Evolutionary conservation across 1,140 invertebrate genomes (phyloP), one percentile per base, ranked within the genome.

Genomic region (Copidosoma floridanum): DNA sequence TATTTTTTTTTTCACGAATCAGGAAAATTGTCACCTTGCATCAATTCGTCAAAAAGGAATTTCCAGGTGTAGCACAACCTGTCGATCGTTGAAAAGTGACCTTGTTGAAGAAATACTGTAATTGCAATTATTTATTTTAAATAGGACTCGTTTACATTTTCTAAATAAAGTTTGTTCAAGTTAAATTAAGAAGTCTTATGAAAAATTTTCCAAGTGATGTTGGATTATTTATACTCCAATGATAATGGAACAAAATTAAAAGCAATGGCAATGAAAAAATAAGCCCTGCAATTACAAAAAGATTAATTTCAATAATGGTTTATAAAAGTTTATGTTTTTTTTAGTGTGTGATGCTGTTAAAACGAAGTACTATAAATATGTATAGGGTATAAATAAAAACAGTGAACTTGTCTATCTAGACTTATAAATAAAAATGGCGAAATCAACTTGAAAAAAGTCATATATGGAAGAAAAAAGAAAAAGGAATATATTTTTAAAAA

Each of bases 401-500:
- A n/a, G n/a, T 23, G 23, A 48, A 24, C n/a, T 32, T 11, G n/a
- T 57, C 35, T 40, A 48, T n/a, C 14, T 57, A 47, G 32, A 57
- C n/a, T 12, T 57, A 12, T 14, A 35, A 37, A 38, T 16, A 38
- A 48, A 26, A 50, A 10, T 18, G 24, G 26, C 32, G 7, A 52
- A 21, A 29, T 18, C 24, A 26, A 52, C 43, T 23, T 12, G 41
- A 26, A 32, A 6, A 50, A 50, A 50, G 32, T 68, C 63, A n/a
- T n/a, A n/a, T n/a, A n/a, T n/a, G n/a, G n/a, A 68, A 71, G 58
- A 71, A 71, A 68, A 72, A 72, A 70, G 61, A 70, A 65, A 74
- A 63, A 68, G 68, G 68, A 68, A 72, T 74, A 75, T 72, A 72
- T 75, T 74, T 75, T 74, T 69, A 71, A 72, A 69, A 43, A 40